Conservation (phyloP, 2,797 vertebrate species). For the Brotula barbata region DNA sequence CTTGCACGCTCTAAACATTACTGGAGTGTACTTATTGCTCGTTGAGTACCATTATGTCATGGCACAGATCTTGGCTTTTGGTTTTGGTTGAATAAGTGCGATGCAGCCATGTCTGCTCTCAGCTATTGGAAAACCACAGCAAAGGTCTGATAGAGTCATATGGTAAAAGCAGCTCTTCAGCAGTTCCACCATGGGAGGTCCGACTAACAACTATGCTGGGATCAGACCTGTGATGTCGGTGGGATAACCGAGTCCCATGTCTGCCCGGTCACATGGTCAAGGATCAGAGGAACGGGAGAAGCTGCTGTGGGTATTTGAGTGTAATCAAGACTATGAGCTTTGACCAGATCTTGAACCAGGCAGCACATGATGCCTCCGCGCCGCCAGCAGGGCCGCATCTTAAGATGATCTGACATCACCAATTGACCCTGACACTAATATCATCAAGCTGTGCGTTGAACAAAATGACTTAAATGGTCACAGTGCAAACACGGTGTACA, state of each 20-base stretch:
- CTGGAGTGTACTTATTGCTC: background rate
- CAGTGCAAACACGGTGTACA: slow-evolving; percentile 66
- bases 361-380: slow-evolving; percentile 71
- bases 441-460: slow-evolving; percentile 66
- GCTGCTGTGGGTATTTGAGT: slow-evolving; percentile 49
- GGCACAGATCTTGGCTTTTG: slow-evolving; percentile 15
- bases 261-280: slow-evolving; percentile 72
- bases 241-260: slow-evolving; percentile 68
- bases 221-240: slow-evolving; percentile 51
- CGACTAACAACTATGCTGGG: slow-evolving; percentile 25
- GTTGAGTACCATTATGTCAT: slow-evolving; percentile 5
- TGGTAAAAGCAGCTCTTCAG: slow-evolving; percentile 31
- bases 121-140: slow-evolving; percentile 40
- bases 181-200: slow-evolving; percentile 64
- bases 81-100: slow-evolving; percentile 26
- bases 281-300: slow-evolving; percentile 66
- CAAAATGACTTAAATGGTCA: slow-evolving; percentile 64
- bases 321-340: slow-evolving; percentile 67
- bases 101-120: slow-evolving; percentile 36
- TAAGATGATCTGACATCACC: slow-evolving; percentile 59
- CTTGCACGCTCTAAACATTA: background rate
- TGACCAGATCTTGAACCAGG: slow-evolving; percentile 70
- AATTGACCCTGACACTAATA: slow-evolving; percentile 75
- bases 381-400: slow-evolving; percentile 50
- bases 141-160: slow-evolving; percentile 40